These are phyloP conservation scores for Brevipalpus yothersi DNA, from an alignment of 1,140 invertebrate species.

Conservation along the genomic window DNA sequence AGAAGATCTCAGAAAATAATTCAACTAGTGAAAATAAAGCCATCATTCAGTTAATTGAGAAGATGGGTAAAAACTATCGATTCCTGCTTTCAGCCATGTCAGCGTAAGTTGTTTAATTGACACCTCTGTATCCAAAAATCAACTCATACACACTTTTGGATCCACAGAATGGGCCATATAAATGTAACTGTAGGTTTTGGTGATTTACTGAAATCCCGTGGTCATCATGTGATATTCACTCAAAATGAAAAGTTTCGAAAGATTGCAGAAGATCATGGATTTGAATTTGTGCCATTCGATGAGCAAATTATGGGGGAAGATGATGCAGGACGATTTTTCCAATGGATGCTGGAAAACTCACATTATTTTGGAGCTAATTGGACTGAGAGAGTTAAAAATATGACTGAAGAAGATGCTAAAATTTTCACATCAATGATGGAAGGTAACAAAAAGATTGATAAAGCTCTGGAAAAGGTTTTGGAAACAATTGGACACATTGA, in stretches of 20 bases:
- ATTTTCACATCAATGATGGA: neutral
- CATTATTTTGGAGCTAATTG: neutral
- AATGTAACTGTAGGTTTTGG: neutral
- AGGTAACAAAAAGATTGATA: neutral
- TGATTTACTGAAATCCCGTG: neutral
- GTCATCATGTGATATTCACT: neutral
- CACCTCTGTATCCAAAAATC: no score
- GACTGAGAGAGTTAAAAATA: neutral
- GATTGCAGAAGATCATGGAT: neutral
- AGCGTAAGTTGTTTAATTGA: no score
- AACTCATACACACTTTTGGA: no score
- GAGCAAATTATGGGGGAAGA: neutral
- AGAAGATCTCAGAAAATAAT: no score
- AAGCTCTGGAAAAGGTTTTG: neutral
- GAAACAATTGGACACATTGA: neutral
- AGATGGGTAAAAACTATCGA: no score
- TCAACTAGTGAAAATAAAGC: no score
- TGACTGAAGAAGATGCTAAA: neutral
- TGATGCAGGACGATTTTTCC: neutral
- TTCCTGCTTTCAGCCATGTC: no score
- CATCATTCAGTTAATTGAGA: no score
- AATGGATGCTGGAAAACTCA: neutral
- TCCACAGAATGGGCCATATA: neutral
- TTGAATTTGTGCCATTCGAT: neutral
- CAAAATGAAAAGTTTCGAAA: neutral